Evolutionary conservation across 2,888 invertebrate species (phyloP).

Genomic region (Zhuqinia jingwanae): DNA sequence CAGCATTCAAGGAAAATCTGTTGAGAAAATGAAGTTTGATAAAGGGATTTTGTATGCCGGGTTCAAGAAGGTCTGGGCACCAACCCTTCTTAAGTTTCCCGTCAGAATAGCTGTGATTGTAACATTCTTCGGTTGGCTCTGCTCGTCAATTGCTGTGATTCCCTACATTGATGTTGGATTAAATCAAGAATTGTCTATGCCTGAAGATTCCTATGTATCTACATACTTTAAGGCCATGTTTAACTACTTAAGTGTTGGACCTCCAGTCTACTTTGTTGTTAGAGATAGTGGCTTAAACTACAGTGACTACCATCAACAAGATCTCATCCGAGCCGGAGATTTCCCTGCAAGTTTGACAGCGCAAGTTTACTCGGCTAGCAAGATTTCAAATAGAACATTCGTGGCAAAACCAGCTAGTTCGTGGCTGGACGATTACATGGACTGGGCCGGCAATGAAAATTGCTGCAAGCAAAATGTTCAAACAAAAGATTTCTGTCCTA

Average conservation of each 20-base stretch:
- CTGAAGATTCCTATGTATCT: slow-evolving; percentile 97
- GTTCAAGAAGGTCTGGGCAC: slow-evolving; percentile 93
- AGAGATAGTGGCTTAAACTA: slow-evolving; percentile 84
- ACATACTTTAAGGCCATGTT: slow-evolving; percentile 87
- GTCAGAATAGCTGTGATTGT: slow-evolving; percentile 92
- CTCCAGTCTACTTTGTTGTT: slow-evolving; percentile 96
- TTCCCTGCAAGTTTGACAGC: slow-evolving; percentile 75
- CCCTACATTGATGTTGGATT: slow-evolving; percentile 96
- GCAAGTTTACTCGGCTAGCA: slow-evolving; percentile 77
- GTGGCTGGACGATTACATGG: slow-evolving; percentile 97
- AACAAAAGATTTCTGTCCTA: slow-evolving; percentile 85
- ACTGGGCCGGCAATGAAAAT: slow-evolving; percentile 86
- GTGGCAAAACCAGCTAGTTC: slow-evolving; percentile 90
- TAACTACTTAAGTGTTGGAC: slow-evolving; percentile 92
- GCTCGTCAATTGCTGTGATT: slow-evolving; percentile 93
- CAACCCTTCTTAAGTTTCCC: slow-evolving; percentile 87
- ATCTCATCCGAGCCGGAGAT: slow-evolving; percentile 75
- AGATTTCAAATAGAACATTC: slow-evolving; percentile 84
- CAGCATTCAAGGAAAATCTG: slow-evolving; percentile 74
- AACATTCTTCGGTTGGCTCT: slow-evolving; percentile 97
- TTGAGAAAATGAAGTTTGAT: slow-evolving; percentile 66
- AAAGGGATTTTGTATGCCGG: slow-evolving; percentile 87
- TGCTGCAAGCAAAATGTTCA: slow-evolving; percentile 84
- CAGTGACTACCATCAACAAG: slow-evolving; percentile 80
- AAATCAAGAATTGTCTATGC: slow-evolving; percentile 99